Evolutionary conservation across 2,888 invertebrate genomes (phyloP), one percentile per base, ranked within the genome.

Genomic region (Prenolepis imparis): DNA sequence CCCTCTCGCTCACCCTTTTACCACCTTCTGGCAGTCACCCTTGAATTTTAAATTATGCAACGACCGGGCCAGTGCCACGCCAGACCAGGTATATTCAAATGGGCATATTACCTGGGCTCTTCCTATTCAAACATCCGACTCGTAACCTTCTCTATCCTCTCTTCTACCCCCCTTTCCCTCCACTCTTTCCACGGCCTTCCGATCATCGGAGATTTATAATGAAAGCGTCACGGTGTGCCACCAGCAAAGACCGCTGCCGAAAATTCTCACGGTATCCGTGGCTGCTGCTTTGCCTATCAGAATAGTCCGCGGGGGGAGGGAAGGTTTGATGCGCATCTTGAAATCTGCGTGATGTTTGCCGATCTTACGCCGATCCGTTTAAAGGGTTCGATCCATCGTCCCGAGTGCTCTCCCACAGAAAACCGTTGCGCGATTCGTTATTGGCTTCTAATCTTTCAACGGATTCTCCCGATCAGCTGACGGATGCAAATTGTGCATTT

Each of bases 171-270:
- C 41, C 55, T 32, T 28, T 63, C 36, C 68, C 75, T 63, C 66
- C 52, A 57, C 39, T 44, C 12, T 36, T 21, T 24, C 68, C 55
- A 39, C 44, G 24, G 78, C n/a, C 78, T 78, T 52, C 86, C 89
- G 93, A 94, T 94, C 93, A 94, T 94, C 93, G 92, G 92, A 94
- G 94, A 94, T 94, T 94, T 94, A 94, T 94, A 94, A 94, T 93
- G 93, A 94, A 93, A 91, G 92, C 89, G 88, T 86, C 90, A 86
- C 87, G 81, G 84, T 82, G 81, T 89, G 91, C 93, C 93, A 93
- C 93, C 93, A 93, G 92, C 93, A 90, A 93, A 93, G 90, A 88
- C 92, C 92, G 92, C 92, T 92, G 91, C 44, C 91, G 94, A 94
- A 90, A 86, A 88, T 91, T 91, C 91, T 90, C 90, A 90, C 90